Evolutionary conservation across 2,888 invertebrate species (phyloP).

Genomic region (Nemapogon koenigi): DNA sequence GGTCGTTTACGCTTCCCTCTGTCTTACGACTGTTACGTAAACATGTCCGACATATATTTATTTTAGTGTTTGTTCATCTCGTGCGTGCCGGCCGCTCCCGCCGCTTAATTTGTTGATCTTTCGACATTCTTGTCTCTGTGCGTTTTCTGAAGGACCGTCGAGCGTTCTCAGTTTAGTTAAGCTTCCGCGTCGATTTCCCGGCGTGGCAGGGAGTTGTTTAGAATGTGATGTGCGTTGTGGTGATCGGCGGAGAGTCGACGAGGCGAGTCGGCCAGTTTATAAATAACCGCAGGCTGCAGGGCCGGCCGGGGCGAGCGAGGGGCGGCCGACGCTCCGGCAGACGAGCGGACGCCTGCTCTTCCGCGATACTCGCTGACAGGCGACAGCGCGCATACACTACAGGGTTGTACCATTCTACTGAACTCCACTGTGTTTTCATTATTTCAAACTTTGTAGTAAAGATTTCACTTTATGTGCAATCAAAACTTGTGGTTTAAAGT

Average conservation of each 20-base stretch:
- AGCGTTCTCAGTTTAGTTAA: not conserved
- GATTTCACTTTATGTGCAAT: no score
- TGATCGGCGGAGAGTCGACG: not conserved
- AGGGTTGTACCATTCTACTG: no score
- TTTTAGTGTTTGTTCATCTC: constrained; percentile 21
- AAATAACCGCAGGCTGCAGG: constrained; percentile 59
- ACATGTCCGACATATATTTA: constrained; percentile 53
- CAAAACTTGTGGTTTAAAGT: no score
- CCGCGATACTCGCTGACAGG: no score
- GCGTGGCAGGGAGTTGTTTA: constrained; percentile 6
- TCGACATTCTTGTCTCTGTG: constrained; percentile 8
- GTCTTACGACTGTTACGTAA: constrained; percentile 51
- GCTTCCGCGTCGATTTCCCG: not conserved
- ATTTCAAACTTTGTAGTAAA: no score
- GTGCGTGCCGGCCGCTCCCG: constrained; percentile 3
- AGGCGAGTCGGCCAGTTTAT: constrained; percentile 34
- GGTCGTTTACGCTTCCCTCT: constrained; percentile 24
- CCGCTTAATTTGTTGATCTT: constrained; percentile 11
- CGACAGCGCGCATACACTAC: no score
- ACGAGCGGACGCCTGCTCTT: constrained; percentile 50
- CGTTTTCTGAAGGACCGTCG: constrained; percentile 4
- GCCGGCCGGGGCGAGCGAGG: no score
- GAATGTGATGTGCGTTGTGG: constrained; percentile 8
- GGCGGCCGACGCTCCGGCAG: constrained; percentile 30
- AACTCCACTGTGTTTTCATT: no score